These are phyloP conservation scores for Otolemur crassicaudatus DNA, from an alignment of 2,797 vertebrate genomes.

Conservation along the genomic window DNA sequence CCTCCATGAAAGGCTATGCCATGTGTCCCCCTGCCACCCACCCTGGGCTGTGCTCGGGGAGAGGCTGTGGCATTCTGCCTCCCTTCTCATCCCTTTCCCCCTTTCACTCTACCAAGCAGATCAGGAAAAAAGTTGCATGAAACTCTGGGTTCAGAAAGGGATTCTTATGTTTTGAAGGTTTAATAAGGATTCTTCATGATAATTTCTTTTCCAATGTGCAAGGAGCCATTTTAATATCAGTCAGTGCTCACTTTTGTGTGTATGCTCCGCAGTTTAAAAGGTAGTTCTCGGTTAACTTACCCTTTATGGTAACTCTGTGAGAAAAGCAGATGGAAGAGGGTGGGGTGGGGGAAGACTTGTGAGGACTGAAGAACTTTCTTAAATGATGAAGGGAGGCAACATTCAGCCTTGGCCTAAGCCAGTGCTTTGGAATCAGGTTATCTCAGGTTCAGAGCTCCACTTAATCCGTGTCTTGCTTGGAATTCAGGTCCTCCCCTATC, in stretches of 20 bases:
- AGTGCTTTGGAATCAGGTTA: background rate
- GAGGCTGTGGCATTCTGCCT: rapidly evolving
- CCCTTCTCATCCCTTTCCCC: no score
- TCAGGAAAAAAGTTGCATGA: background rate
- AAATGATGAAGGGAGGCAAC: no score
- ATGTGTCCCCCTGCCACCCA: rapidly evolving
- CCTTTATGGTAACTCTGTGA: background rate
- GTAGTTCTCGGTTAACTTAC: background rate
- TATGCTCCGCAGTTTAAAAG: background rate
- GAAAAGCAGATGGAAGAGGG: background rate
- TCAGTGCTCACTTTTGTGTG: background rate
- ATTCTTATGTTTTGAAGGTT: background rate
- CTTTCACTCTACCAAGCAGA: no score
- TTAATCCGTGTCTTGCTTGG: background rate
- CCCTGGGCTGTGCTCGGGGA: no score
- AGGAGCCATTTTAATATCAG: background rate
- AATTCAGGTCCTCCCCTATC: background rate
- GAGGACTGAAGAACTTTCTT: background rate
- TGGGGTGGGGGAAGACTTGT: rapidly evolving
- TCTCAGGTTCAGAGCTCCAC: background rate
- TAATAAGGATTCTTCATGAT: background rate
- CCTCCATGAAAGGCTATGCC: rapidly evolving
- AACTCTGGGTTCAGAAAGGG: background rate
- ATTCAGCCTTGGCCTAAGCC: background rate
- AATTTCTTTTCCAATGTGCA: background rate